Percentiles rank a stretch among this genome's conserved stretches.
Evolutionary conservation across 35 echinoderm and acorn worm species (phyloP).

Genomic region (Holothuria glaberrima): DNA sequence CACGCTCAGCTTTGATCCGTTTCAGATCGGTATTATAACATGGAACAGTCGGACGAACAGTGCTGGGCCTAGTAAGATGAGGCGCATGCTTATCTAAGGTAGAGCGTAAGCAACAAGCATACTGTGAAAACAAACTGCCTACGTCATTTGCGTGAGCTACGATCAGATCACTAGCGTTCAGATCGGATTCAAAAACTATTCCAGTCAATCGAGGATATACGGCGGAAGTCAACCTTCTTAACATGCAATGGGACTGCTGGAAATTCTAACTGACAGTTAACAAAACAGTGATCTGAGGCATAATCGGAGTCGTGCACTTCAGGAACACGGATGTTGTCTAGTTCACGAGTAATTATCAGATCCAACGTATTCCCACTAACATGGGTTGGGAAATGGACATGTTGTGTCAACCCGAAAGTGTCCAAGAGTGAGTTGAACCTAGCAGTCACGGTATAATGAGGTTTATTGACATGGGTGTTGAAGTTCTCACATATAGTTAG

Average conservation of each 20-base stretch:
- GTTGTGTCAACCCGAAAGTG: neutral
- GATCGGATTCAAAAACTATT: neutral
- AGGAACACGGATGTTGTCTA: neutral
- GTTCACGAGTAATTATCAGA: neutral
- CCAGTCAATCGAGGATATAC: too few relatives aligned
- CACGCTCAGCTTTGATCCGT: too few relatives aligned
- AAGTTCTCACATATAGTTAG: slow-evolving; percentile 5
- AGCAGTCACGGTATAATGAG: neutral
- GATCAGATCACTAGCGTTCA: slow-evolving; percentile 23
- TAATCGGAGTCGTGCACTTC: neutral
- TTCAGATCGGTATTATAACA: neutral
- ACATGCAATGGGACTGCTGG: slow-evolving; percentile 21
- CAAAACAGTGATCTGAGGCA: too few relatives aligned
- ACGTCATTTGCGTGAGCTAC: too few relatives aligned
- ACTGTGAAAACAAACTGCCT: neutral
- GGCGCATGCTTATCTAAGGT: too few relatives aligned
- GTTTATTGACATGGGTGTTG: neutral
- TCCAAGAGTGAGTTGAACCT: too few relatives aligned
- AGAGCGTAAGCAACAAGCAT: too few relatives aligned
- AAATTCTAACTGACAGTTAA: too few relatives aligned
- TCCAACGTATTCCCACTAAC: neutral
- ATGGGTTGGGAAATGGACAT: slow-evolving; percentile 2
- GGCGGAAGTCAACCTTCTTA: slow-evolving; percentile 5
- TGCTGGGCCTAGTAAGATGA: neutral
- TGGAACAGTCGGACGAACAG: neutral